Percentiles rank a stretch among this genome's conserved stretches.
Conservation (phyloP, 2,888 invertebrate species). For the Leucophenga maculata region DNA sequence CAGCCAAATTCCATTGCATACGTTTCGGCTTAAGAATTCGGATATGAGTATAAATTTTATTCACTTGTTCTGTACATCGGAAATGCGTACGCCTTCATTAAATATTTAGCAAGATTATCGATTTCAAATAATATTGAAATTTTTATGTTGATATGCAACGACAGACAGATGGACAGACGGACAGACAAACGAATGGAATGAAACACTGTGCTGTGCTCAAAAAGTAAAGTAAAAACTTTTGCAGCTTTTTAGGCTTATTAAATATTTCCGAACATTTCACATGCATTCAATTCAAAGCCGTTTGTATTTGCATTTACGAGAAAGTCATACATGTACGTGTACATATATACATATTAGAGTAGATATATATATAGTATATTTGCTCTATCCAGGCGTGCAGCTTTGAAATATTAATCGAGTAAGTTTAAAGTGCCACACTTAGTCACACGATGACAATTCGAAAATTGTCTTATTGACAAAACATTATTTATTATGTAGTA, state of each 20-base stretch:
- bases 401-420: too few species aligned
- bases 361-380: not conserved
- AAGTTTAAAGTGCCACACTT: too few species aligned
- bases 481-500: not conserved
- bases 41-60: too few species aligned
- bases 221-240: slow-evolving; percentile 10
- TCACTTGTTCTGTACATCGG: not conserved
- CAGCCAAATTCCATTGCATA: not conserved
- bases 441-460: too few species aligned
- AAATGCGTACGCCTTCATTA: slow-evolving; percentile 3
- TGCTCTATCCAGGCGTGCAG: too few species aligned
- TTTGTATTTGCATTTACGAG: too few species aligned
- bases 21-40: not conserved
- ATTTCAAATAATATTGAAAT: slow-evolving; percentile 20
- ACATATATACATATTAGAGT: not conserved
- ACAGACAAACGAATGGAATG: too few species aligned
- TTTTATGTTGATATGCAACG: not conserved
- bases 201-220: too few species aligned
- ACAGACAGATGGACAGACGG: too few species aligned
- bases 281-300: not conserved
- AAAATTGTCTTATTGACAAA: not conserved
- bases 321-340: too few species aligned
- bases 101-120: slow-evolving; percentile 18
- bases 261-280: not conserved
- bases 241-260: slow-evolving; percentile 17